phyloP scores from a whole-genome alignment of 2,888 invertebrate genomes.

The Dioctria rufipes region DNA sequence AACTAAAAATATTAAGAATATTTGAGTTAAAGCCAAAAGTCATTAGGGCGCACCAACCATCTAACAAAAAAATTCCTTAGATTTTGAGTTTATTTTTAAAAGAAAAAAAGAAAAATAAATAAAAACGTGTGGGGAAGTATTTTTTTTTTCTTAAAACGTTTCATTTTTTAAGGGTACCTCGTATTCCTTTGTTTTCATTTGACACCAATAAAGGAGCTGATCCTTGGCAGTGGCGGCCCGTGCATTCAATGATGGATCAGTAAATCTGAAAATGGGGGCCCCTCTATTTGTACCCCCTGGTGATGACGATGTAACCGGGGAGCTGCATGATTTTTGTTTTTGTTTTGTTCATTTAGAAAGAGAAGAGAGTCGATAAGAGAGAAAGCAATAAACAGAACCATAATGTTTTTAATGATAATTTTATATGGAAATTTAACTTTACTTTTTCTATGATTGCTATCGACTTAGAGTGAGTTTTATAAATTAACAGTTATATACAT shows the following conservation, averaged over 20 bases:
- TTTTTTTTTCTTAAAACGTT: slow-evolving; percentile 27
- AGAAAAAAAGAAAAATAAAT: slow-evolving; percentile 30
- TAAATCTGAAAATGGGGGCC: slow-evolving; percentile 90
- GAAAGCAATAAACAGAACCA: slow-evolving; percentile 25
- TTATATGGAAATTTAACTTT: not conserved
- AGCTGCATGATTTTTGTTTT: slow-evolving; percentile 73
- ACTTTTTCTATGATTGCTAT: not conserved
- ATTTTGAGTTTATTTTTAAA: slow-evolving; percentile 19
- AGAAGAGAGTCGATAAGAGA: slow-evolving; percentile 26
- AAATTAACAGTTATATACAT: not conserved
- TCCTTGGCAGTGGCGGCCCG: slow-evolving; percentile 97
- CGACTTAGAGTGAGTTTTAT: not conserved
- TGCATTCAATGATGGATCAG: slow-evolving; percentile 90
- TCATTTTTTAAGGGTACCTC: slow-evolving; percentile 78
- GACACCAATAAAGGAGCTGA: slow-evolving; percentile 96
- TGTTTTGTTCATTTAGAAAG: slow-evolving; percentile 32
- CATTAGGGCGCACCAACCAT: slow-evolving; percentile 24
- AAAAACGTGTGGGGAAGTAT: slow-evolving; percentile 3
- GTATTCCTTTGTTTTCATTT: slow-evolving; percentile 97
- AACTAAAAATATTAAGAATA: slow-evolving; percentile 15
- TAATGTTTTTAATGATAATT: slow-evolving; percentile 3
- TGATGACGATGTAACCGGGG: slow-evolving; percentile 81
- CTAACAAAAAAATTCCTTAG: slow-evolving; percentile 4
- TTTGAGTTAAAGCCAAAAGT: slow-evolving; percentile 26
- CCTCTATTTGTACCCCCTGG: slow-evolving; percentile 74